Conservation (phyloP, 1,140 invertebrate genomes). For the Laodelphax striatellus region DNA sequence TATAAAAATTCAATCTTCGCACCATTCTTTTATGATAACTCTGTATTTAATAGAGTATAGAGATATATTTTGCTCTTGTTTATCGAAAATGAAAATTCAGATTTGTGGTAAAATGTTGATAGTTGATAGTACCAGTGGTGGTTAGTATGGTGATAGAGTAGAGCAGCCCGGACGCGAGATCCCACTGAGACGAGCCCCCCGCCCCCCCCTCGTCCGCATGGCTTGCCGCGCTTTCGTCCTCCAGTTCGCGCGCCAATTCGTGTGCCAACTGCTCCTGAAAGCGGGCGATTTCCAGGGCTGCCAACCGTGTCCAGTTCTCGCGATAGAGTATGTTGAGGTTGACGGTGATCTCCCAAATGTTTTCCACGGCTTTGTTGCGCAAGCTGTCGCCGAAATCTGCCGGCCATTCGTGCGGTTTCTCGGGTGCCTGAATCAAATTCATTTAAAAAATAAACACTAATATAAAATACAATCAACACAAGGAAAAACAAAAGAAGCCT, state of each 20-base stretch:
- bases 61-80: too few relatives aligned
- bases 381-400: conserved; percentile 44
- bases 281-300: conserved; percentile 71
- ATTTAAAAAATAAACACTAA: conserved; percentile 25
- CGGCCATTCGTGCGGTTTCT: conserved; percentile 25
- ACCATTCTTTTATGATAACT: too few relatives aligned
- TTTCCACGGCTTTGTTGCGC: conserved; percentile 64
- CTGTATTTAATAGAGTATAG: too few relatives aligned
- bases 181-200: conserved; percentile 55
- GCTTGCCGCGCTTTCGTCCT: conserved; percentile 5
- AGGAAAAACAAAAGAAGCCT: too few relatives aligned
- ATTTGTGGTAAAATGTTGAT: too few relatives aligned
- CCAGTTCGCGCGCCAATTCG: conserved; percentile 59
- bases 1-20: too few relatives aligned
- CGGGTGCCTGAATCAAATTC: conserved; percentile 21
- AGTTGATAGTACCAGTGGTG: too few relatives aligned
- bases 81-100: too few relatives aligned
- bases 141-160: conserved; percentile 93
- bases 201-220: conserved; percentile 15
- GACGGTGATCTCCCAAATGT: conserved; percentile 91
- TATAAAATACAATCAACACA: conserved; percentile 10
- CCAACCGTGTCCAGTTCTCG: conserved; percentile 86
- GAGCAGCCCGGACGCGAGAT: conserved; percentile 87
- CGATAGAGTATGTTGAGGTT: conserved; percentile 86
- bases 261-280: conserved; percentile 81